A percentile compares a stretch with the other conserved stretches of the same genome.
Conservation (phyloP, 2,797 vertebrate species). For the Knipowitschia caucasica region DNA sequence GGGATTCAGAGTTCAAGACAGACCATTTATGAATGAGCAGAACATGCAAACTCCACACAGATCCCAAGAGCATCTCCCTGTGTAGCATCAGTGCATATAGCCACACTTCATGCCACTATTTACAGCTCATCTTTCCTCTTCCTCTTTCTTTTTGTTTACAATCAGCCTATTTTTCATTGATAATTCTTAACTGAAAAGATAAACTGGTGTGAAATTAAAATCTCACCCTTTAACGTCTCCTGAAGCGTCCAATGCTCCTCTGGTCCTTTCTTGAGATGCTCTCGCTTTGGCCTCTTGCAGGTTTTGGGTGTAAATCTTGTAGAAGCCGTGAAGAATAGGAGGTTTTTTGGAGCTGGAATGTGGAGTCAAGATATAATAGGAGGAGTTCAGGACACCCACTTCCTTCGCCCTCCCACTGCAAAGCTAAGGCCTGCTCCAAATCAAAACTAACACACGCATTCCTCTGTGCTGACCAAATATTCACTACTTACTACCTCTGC, state of each 20-base stretch:
- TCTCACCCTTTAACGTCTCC: slow-evolving; percentile 38
- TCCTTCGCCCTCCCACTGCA: slow-evolving; percentile 67
- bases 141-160: neutral
- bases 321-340: slow-evolving; percentile 17
- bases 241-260: slow-evolving; percentile 8
- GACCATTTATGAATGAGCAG: too few species aligned
- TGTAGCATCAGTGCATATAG: too few species aligned
- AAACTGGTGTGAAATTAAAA: slow-evolving; percentile 4
- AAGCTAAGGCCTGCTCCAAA: slow-evolving; percentile 43
- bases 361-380: slow-evolving; percentile 63
- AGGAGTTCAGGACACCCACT: slow-evolving; percentile 68
- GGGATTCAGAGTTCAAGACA: too few species aligned
- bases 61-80: too few species aligned
- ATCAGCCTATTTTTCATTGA: neutral
- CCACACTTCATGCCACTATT: too few species aligned
- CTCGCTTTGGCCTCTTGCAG: slow-evolving; percentile 9
- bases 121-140: too few species aligned
- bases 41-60: too few species aligned
- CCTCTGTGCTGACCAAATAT: slow-evolving; percentile 30
- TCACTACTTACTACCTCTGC: slow-evolving; percentile 9
- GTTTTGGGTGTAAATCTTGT: slow-evolving; percentile 30
- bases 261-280: slow-evolving; percentile 22
- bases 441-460: slow-evolving; percentile 50
- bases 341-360: slow-evolving; percentile 57
- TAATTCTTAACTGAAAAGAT: neutral